Conservation (phyloP, 1,140 invertebrate species). For the Cotesia glomerata region DNA sequence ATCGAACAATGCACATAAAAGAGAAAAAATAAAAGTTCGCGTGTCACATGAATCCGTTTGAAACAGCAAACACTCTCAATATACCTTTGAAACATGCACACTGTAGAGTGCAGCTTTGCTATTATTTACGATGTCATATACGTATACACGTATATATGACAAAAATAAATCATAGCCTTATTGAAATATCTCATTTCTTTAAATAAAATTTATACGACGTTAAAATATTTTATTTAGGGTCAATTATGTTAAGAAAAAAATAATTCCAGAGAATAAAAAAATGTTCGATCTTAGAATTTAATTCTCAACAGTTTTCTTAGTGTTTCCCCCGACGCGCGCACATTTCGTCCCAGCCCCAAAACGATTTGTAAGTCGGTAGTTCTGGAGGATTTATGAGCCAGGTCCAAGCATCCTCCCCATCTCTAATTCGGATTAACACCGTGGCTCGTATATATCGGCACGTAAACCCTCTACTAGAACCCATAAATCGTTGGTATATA, state of each 20-base stretch:
- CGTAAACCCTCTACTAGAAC: slow-evolving; percentile 1
- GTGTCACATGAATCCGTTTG: not conserved
- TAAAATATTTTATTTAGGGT: no score
- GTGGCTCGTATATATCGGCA: slow-evolving; percentile 10
- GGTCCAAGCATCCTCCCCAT: not conserved
- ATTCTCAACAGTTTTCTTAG: no score
- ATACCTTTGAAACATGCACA: not conserved
- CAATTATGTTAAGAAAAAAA: no score
- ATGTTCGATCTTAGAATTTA: no score
- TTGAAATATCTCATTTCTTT: no score
- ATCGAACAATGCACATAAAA: not conserved
- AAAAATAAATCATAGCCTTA: no score
- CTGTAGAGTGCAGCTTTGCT: no score
- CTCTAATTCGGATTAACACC: slow-evolving; percentile 11
- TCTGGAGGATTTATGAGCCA: slow-evolving; percentile 1
- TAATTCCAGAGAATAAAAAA: no score
- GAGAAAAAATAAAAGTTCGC: not conserved
- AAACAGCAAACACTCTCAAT: not conserved
- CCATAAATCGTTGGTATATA: slow-evolving; percentile 4
- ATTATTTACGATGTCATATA: no score
- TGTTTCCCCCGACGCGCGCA: not conserved
- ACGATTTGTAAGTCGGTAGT: slow-evolving; percentile 9
- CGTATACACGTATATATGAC: no score
- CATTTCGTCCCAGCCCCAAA: not conserved
- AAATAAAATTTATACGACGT: no score